Conservation (phyloP, 2,797 vertebrate species). For the Sebastes flavidus region DNA sequence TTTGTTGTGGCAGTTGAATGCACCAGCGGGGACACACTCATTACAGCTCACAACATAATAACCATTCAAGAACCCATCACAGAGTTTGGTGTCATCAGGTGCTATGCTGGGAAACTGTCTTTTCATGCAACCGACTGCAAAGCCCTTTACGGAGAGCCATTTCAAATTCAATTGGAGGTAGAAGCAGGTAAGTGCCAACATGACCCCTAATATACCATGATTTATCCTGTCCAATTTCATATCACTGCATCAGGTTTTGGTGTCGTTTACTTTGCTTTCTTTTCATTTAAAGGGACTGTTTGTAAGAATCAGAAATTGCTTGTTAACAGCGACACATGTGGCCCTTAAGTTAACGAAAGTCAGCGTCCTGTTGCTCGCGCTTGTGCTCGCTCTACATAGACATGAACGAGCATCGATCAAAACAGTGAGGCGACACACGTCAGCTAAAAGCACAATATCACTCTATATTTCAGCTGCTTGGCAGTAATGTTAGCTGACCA, state of each 20-base stretch:
- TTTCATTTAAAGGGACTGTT: too few species aligned
- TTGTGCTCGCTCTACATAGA: too few species aligned
- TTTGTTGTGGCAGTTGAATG: slow-evolving; percentile 86
- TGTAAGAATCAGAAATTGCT: too few species aligned
- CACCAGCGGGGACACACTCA: slow-evolving; percentile 82
- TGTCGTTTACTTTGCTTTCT: not conserved
- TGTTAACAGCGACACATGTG: too few species aligned
- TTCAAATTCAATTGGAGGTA: slow-evolving; percentile 86
- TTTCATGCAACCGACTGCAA: slow-evolving; percentile 76
- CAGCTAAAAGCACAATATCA: too few species aligned
- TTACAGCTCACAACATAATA: slow-evolving; percentile 82
- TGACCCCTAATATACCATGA: not conserved
- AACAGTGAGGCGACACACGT: too few species aligned
- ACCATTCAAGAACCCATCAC: slow-evolving; percentile 77
- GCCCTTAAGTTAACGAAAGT: too few species aligned
- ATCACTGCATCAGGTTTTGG: not conserved
- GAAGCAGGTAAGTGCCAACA: slow-evolving; percentile 77
- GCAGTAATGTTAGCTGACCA: too few species aligned
- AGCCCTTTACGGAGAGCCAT: slow-evolving; percentile 65
- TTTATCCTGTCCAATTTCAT: not conserved
- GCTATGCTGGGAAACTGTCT: slow-evolving; percentile 74
- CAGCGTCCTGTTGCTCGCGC: too few species aligned
- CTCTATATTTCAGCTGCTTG: too few species aligned
- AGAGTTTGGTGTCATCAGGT: slow-evolving; percentile 76
- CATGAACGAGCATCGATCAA: too few species aligned